These are phyloP conservation scores for Nomada hirtipes DNA, from an alignment of 2,888 invertebrate species.

Conservation along the genomic window DNA sequence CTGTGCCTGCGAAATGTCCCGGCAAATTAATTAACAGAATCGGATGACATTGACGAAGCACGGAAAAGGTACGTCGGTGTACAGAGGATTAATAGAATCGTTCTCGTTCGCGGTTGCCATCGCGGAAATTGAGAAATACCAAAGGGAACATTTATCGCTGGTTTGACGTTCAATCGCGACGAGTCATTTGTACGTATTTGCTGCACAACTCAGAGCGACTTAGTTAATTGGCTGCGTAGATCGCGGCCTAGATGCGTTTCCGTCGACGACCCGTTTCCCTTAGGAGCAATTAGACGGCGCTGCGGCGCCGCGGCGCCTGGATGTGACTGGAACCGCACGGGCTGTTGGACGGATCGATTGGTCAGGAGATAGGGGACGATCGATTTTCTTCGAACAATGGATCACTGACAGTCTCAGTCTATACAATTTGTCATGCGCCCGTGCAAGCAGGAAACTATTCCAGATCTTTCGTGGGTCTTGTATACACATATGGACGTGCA, in stretches of 20 bases:
- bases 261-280: slow-evolving; percentile 50
- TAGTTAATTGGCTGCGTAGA: slow-evolving; percentile 64
- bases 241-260: slow-evolving; percentile 52
- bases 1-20: not conserved
- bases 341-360: slow-evolving; percentile 1
- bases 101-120: not conserved
- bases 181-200: slow-evolving; percentile 64
- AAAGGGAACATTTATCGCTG: slow-evolving; percentile 31
- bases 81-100: not conserved
- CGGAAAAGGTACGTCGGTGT: no score
- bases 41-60: no score
- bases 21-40: no score
- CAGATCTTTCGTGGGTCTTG: not conserved
- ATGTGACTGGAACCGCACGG: slow-evolving; percentile 26
- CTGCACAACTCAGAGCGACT: slow-evolving; percentile 51
- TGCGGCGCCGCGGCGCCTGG: slow-evolving; percentile 9
- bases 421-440: not conserved
- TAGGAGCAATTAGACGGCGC: slow-evolving; percentile 63
- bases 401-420: not conserved
- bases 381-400: slow-evolving; percentile 34
- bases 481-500: no score
- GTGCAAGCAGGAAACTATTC: not conserved
- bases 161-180: slow-evolving; percentile 48
- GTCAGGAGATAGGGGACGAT: slow-evolving; percentile 25
- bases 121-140: not conserved